phyloP scores from a whole-genome alignment of 2,888 invertebrate species.

The Ptilodon capucinus region DNA sequence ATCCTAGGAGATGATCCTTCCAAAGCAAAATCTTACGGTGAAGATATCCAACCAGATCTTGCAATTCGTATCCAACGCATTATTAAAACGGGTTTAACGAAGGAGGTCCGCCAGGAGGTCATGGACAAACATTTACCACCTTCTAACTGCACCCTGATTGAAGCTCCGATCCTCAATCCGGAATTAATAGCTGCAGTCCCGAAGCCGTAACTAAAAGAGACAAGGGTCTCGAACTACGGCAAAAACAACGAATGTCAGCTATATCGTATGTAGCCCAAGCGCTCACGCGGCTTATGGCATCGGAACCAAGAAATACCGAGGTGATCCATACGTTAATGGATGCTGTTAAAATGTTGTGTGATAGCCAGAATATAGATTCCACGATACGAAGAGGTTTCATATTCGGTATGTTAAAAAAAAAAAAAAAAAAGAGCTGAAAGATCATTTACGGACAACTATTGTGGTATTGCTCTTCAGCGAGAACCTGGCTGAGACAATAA shows the following conservation, averaged over 20 bases:
- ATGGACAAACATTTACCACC: neutral
- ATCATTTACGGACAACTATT: neutral
- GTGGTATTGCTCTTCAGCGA: neutral
- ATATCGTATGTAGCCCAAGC: neutral
- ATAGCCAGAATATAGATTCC: neutral
- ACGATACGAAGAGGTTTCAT: neutral
- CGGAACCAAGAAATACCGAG: no score
- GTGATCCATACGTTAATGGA: neutral
- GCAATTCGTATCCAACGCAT: neutral
- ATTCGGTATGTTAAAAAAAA: neutral
- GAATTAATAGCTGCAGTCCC: neutral
- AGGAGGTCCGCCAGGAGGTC: neutral
- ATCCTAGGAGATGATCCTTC: neutral
- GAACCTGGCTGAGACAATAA: neutral
- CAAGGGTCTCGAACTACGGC: neutral
- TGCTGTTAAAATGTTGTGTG: neutral
- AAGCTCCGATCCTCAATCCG: neutral
- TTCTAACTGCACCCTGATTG: neutral
- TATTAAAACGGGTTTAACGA: neutral
- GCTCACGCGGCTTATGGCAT: no score
- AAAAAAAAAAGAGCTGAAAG: neutral
- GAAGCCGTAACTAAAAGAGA: neutral
- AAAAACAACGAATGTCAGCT: neutral
- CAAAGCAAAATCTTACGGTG: neutral
- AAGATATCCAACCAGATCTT: neutral